phyloP scores from a whole-genome alignment of 2,113 vertebrate genomes.

The Ceyx cyanopectus region DNA sequence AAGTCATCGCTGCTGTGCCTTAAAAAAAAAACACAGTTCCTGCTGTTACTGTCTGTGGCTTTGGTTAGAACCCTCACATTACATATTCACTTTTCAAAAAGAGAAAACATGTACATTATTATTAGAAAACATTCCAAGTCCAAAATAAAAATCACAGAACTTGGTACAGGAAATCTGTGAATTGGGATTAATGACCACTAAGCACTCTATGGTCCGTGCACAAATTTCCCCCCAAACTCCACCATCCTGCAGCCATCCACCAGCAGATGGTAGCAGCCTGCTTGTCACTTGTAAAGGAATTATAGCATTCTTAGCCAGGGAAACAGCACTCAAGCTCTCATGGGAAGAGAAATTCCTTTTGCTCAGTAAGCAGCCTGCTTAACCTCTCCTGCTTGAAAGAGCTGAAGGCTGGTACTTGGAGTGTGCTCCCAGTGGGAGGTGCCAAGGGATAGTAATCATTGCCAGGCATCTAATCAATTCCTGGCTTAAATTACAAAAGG shows the following conservation, averaged over 20 bases:
- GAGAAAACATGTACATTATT: neutral
- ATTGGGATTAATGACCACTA: neutral
- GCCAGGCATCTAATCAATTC: conserved; percentile 44
- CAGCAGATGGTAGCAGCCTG: conserved; percentile 47
- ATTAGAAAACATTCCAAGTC: neutral
- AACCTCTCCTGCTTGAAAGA: conserved; percentile 37
- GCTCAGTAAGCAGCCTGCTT: conserved; percentile 59
- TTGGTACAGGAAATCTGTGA: neutral
- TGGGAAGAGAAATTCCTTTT: conserved; percentile 58
- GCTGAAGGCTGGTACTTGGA: conserved; percentile 40
- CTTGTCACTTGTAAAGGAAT: conserved; percentile 46
- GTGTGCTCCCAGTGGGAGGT: conserved; percentile 27
- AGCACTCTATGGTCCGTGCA: neutral
- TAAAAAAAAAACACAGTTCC: neutral
- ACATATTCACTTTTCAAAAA: neutral
- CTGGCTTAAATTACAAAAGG: neutral
- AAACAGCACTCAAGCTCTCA: neutral
- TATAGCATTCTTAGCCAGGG: conserved; percentile 8
- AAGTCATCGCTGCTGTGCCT: neutral
- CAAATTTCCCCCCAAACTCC: neutral
- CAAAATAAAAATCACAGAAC: neutral
- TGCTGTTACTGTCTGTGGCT: neutral
- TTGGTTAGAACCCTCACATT: neutral
- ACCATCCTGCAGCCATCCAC: neutral
- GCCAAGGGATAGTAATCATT: conserved; percentile 33